Percentiles rank a stretch among this genome's conserved stretches.
These are phyloP conservation scores for Tachina grossa DNA, from an alignment of 2,888 invertebrate genomes.

Conservation along the genomic window DNA sequence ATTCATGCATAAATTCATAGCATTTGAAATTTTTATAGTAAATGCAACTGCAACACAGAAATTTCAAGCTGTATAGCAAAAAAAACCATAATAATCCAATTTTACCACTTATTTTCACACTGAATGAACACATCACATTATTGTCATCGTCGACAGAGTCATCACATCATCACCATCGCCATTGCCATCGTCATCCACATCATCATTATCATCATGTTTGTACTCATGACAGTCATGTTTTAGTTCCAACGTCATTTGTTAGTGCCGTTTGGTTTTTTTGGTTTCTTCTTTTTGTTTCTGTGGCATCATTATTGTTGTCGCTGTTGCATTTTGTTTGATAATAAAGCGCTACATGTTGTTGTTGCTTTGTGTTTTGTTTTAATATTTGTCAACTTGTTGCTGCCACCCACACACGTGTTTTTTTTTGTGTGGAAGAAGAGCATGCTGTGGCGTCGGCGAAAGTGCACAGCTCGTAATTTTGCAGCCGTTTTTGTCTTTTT, in stretches of 20 bases:
- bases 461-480: constrained; percentile 51
- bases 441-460: constrained; percentile 41
- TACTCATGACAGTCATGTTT: constrained; percentile 52
- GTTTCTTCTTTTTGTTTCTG: background rate
- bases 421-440: constrained; percentile 3
- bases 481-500: constrained; percentile 15
- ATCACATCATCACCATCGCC: constrained; percentile 26
- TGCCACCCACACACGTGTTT: constrained; percentile 53
- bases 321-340: constrained; percentile 15
- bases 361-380: background rate
- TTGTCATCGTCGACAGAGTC: constrained; percentile 41
- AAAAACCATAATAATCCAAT: constrained; percentile 60
- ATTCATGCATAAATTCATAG: constrained; percentile 62
- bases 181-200: constrained; percentile 19
- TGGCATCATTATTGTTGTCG: constrained; percentile 34
- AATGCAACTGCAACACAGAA: constrained; percentile 49
- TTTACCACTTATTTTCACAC: constrained; percentile 65
- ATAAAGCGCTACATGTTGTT: background rate
- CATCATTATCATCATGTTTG: constrained; percentile 3
- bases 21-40: constrained; percentile 26
- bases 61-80: constrained; percentile 28
- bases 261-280: background rate
- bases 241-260: constrained; percentile 40
- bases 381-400: constrained; percentile 66
- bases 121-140: constrained; percentile 65